Evolutionary conservation across 2,113 vertebrate genomes (phyloP).

Genomic region (Isurus oxyrinchus): DNA sequence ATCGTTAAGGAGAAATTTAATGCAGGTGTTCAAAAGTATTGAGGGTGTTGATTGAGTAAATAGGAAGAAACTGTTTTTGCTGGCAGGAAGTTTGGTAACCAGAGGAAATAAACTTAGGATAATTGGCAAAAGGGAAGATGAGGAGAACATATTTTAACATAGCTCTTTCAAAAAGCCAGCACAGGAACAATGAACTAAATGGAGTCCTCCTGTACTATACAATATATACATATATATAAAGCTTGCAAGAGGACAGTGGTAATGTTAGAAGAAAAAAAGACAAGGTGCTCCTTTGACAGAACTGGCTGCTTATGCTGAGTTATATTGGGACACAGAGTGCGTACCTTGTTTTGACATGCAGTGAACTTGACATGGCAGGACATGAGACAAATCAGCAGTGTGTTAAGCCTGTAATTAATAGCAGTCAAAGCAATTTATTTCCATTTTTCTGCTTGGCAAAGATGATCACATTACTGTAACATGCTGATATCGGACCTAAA

Average conservation of each 20-base stretch:
- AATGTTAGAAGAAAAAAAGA: background rate
- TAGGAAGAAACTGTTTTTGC: background rate
- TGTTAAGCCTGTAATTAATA: background rate
- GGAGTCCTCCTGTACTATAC: background rate
- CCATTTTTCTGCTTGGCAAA: background rate
- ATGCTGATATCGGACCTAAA: background rate
- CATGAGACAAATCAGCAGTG: background rate
- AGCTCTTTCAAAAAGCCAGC: background rate
- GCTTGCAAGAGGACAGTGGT: background rate
- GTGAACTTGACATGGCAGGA: background rate
- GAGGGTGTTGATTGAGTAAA: background rate
- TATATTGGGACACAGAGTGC: background rate
- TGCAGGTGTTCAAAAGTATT: too few species aligned
- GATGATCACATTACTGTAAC: background rate
- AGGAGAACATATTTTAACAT: background rate
- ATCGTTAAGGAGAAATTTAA: background rate
- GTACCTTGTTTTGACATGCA: background rate
- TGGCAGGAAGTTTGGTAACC: background rate
- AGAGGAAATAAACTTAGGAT: background rate
- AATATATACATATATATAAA: background rate
- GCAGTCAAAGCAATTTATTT: background rate
- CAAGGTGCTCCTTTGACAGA: background rate
- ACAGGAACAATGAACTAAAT: background rate
- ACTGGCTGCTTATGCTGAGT: background rate
- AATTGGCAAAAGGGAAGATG: background rate